Evolutionary conservation across 2,888 invertebrate genomes (phyloP), one percentile per base, ranked within the genome.

Genomic region (Drosophila picticornis): DNA sequence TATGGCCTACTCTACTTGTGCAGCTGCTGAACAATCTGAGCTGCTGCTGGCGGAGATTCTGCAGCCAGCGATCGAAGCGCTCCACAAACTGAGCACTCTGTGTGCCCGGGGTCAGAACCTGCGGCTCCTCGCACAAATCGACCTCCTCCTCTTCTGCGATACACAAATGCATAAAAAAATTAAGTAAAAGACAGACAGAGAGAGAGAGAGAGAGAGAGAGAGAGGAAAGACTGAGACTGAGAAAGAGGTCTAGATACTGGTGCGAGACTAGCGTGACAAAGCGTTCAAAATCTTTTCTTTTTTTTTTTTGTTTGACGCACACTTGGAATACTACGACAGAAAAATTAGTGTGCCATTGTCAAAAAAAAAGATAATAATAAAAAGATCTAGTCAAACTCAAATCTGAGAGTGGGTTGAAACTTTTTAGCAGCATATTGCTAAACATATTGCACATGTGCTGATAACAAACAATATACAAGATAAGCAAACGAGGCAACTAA

Each of bases 381-480:
- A 77, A 72, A 71, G 75, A 72, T 66, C 62, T 65, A 67, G 31
- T 53, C 50, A 60, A 57, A 46, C 65, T 67, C 40, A 71, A 46
- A 57, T 22, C 50, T 29, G 34, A 25, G 22, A 61, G 73, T 75
- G 78, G 72, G 73, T 74, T 70, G 66, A 75, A 75, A 74, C 75
- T 80, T 75, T 86, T 90, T 91, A 90, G 91, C 90, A 81, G 80
- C 81, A 77, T 75, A 77, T 77, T 84, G 90, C 84, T 88, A 90
- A 91, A 84, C 91, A 91, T 85, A 72, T 63, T 71, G 75, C 75
- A 65, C 29, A 73, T 76, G 69, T 73, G 75, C 63, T 57, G 59
- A 43, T 76, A 65, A 61, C 68, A 67, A 61, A 57, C 40, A 40
- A 48, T 25, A 64, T 34, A 55, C 19, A 48, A 70, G 75, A 70